Evolutionary conservation across 30 jellyfish, hydroid and myxozoan species (phyloP).

Genomic region (Pseudorhiza aurosa): DNA sequence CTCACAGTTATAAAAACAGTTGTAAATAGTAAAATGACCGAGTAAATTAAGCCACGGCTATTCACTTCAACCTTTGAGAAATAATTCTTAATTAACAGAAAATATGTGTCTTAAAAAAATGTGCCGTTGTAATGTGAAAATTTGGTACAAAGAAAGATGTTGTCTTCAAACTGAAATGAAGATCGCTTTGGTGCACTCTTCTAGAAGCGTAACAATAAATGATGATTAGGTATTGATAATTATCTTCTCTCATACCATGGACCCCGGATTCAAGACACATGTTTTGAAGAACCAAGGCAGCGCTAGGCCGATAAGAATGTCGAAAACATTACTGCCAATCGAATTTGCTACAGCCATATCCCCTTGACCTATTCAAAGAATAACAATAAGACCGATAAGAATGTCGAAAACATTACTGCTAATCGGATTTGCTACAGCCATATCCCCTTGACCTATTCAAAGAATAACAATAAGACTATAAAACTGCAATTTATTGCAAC

Average conservation of each 20-base stretch:
- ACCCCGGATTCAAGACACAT: conserved; percentile 68
- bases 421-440: conserved; percentile 88
- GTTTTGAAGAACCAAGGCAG: conserved; percentile 84
- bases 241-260: conserved; percentile 25
- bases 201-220: not conserved
- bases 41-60: conserved; percentile 82
- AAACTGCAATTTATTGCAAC: too few species aligned
- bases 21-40: conserved; percentile 70
- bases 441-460: conserved; percentile 94
- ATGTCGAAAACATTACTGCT: conserved; percentile 88
- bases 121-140: too few species aligned
- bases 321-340: conserved; percentile 85
- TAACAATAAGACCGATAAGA: conserved; percentile 79
- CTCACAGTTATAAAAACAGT: conserved; percentile 81
- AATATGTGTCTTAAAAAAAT: too few species aligned
- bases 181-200: too few species aligned
- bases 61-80: conserved; percentile 78
- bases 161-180: too few species aligned
- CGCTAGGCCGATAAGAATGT: conserved; percentile 83
- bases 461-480: too few species aligned
- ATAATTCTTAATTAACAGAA: too few species aligned
- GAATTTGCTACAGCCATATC: conserved; percentile 92
- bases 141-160: too few species aligned
- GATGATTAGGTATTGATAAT: not conserved
- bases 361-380: conserved; percentile 95